Percentiles rank a stretch among this genome's conserved stretches.
Conservation (phyloP, 2,888 invertebrate species). For the Eugnorisma glareosa region DNA sequence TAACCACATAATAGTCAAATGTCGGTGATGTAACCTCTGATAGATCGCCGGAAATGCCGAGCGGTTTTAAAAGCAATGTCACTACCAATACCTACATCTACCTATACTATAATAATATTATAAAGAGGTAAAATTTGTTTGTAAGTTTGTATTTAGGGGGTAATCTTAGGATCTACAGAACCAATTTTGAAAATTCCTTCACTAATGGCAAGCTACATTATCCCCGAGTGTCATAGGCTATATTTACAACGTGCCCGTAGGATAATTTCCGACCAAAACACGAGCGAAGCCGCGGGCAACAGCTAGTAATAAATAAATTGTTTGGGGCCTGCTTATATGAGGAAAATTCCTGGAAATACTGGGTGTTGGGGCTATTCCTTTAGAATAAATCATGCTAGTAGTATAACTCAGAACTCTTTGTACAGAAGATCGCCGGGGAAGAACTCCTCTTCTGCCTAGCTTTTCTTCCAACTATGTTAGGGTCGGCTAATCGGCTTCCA, state of each 20-base stretch:
- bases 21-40: slow-evolving; percentile 46
- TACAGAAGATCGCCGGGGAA: neutral
- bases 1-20: slow-evolving; percentile 36
- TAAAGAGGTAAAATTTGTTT: no score
- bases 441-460: neutral
- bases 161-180: no score
- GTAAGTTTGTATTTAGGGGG: no score
- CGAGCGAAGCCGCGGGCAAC: no score
- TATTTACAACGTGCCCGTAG: no score
- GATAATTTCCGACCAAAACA: no score
- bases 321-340: slow-evolving; percentile 2
- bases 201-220: no score
- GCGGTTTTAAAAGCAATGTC: slow-evolving; percentile 51
- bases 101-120: no score
- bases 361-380: neutral
- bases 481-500: neutral
- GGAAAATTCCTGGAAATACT: slow-evolving; percentile 37
- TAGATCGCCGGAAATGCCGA: slow-evolving; percentile 57
- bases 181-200: no score
- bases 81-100: slow-evolving; percentile 7
- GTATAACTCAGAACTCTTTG: neutral
- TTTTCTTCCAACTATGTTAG: neutral
- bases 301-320: neutral
- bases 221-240: no score
- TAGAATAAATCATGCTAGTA: neutral